Evolutionary conservation across 2,113 vertebrate genomes (phyloP), one percentile per base, ranked within the genome.

Genomic region (Hippolais icterina): DNA sequence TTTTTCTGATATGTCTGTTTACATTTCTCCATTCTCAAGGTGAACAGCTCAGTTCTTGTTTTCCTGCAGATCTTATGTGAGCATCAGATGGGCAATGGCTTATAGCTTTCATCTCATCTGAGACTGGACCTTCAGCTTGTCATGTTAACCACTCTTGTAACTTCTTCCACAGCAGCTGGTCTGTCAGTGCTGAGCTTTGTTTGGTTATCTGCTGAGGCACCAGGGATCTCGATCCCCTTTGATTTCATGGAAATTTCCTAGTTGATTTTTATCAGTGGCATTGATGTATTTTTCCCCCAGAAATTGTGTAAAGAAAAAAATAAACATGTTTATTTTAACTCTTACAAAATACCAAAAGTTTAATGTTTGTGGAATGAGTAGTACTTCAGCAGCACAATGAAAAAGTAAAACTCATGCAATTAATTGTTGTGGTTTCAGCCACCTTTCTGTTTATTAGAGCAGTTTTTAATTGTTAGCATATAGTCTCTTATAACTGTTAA

Each of bases 1-100:
- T 81, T 83, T n/a, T 90, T 92, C 42, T 81, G n/a, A 10, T 92
- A 29, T 20, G 18, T 94, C 53, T 83, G 35, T 94, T 93, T 92
- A 72, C 57, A 75, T 88, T 77, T 91, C 56, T 90, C 7, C 19
- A 0, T 78, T 89, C 50, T 85, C 63, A 46, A 70, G 76, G 72
- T 54, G 28, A 57, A 16, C 56, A 81, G 65, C 42, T 92, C 57
- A 49, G 72, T 92, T 94, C 71, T 92, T 83, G 17, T 81, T 92
- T 83, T 88, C 46, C 68, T 71, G 0, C 41, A 41, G 68, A 63
- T 92, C 25, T 79, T 83, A 50, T 1, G 28, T 84, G 90, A 83
- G 64, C 79, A 75, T 31, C 83, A 84, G 41, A n/a, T 20, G 41
- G 29, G 53, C 57, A 83, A 1, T 88, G 85, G 72, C 29, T 87